Conservation (phyloP, 2,797 vertebrate species). For the Eupleurogrammus muticus region DNA sequence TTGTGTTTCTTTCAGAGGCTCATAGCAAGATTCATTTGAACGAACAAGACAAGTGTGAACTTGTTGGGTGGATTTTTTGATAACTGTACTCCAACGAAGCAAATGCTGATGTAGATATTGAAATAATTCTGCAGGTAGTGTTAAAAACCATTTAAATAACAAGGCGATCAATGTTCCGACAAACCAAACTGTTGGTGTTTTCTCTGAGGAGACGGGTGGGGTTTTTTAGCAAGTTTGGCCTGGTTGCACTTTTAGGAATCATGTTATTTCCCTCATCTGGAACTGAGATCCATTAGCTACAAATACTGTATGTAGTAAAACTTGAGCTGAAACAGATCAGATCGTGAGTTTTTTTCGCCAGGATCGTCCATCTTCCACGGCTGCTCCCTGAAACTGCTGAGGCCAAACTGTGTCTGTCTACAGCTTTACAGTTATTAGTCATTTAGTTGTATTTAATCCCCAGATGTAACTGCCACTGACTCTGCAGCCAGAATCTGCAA, state of each 20-base stretch:
- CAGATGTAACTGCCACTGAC: slow-evolving; percentile 90
- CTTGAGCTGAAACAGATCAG: slow-evolving; percentile 79
- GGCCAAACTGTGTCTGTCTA: slow-evolving; percentile 67
- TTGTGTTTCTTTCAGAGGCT: slow-evolving; percentile 73
- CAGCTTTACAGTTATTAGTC: slow-evolving; percentile 64
- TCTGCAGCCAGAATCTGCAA: slow-evolving; percentile 87
- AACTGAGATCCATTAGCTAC: slow-evolving; percentile 59
- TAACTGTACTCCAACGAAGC: slow-evolving; percentile 85
- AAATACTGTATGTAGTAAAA: slow-evolving; percentile 56
- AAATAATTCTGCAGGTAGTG: slow-evolving; percentile 87
- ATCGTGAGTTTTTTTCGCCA: slow-evolving; percentile 46
- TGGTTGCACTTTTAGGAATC: slow-evolving; percentile 61
- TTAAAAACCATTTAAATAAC: slow-evolving; percentile 87
- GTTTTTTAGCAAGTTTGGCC: slow-evolving; percentile 67
- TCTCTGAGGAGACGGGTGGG: slow-evolving; percentile 87
- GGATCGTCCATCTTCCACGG: slow-evolving; percentile 59
- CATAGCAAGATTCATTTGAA: slow-evolving; percentile 66
- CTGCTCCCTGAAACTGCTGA: slow-evolving; percentile 60
- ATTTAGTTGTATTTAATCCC: slow-evolving; percentile 92
- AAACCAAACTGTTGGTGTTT: slow-evolving; percentile 89
- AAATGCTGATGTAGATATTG: slow-evolving; percentile 91
- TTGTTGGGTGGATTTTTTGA: slow-evolving; percentile 53
- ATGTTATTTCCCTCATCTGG: slow-evolving; percentile 55
- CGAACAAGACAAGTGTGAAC: slow-evolving; percentile 65
- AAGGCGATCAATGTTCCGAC: slow-evolving; percentile 50